phyloP scores from a whole-genome alignment of 2,888 invertebrate genomes.

The Amiota mariae region DNA sequence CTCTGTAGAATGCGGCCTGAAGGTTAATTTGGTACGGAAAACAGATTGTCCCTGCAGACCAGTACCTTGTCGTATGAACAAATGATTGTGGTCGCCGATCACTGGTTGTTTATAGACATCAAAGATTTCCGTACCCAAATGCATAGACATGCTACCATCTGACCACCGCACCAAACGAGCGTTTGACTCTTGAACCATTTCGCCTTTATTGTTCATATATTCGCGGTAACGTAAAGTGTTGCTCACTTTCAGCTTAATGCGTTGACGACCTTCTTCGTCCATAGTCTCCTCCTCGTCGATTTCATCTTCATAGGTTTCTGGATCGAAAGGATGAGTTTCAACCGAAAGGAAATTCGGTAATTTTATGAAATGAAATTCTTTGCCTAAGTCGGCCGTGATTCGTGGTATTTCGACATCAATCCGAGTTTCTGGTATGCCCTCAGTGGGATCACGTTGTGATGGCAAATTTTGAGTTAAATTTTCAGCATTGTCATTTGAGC shows the following conservation, averaged over 20 bases:
- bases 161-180: slow-evolving; percentile 97
- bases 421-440: slow-evolving; percentile 84
- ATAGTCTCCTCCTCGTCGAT: slow-evolving; percentile 98
- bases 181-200: slow-evolving; percentile 91
- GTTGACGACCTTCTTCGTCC: slow-evolving; percentile 94
- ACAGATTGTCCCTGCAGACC: slow-evolving; percentile 98
- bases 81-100: slow-evolving; percentile 96
- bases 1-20: slow-evolving; percentile 98
- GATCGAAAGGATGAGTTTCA: slow-evolving; percentile 96
- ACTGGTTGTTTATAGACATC: slow-evolving; percentile 96
- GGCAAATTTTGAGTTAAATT: slow-evolving; percentile 42
- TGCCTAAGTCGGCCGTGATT: slow-evolving; percentile 92
- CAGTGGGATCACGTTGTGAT: slow-evolving; percentile 59
- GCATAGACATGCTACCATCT: slow-evolving; percentile 97
- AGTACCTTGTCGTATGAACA: slow-evolving; percentile 97
- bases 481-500: slow-evolving; percentile 57
- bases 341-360: slow-evolving; percentile 98
- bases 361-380: slow-evolving; percentile 95
- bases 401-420: slow-evolving; percentile 98
- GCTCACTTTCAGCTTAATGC: slow-evolving; percentile 94
- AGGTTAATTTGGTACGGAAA: slow-evolving; percentile 95
- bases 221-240: slow-evolving; percentile 98
- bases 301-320: slow-evolving; percentile 96
- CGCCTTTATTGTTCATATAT: slow-evolving; percentile 85
- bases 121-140: slow-evolving; percentile 97